Evolutionary conservation across 2,797 vertebrate genomes (phyloP).

Genomic region (Brachyrhaphis roseni): DNA sequence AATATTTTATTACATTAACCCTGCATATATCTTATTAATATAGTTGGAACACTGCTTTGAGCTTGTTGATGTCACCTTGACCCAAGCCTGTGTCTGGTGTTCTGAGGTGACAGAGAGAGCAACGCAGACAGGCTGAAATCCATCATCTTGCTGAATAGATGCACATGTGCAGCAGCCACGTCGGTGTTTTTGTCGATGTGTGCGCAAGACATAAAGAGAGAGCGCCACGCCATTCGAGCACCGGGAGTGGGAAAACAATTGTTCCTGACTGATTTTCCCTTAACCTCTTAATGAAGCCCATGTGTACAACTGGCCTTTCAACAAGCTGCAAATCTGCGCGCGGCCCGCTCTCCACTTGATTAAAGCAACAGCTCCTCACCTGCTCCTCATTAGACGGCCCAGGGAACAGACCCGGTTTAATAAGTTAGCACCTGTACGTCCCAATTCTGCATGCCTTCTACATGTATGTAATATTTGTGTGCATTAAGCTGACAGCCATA

Average conservation of each 20-base stretch:
- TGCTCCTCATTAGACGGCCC: slow-evolving; percentile 83
- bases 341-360: slow-evolving; percentile 81
- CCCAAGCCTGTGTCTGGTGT: slow-evolving; percentile 10
- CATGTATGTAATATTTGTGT: slow-evolving; percentile 79
- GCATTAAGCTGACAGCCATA: slow-evolving; percentile 78
- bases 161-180: slow-evolving; percentile 5
- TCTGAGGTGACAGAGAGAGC: slow-evolving; percentile 24
- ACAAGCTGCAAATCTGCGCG: slow-evolving; percentile 83
- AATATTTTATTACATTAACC: not conserved
- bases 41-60: slow-evolving; percentile 13
- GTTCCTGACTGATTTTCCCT: slow-evolving; percentile 85
- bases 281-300: slow-evolving; percentile 85
- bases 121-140: slow-evolving; percentile 45
- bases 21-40: not conserved
- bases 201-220: slow-evolving; percentile 42
- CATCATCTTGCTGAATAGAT: slow-evolving; percentile 36
- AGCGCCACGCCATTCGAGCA: slow-evolving; percentile 75
- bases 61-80: slow-evolving; percentile 24
- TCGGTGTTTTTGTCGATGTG: slow-evolving; percentile 19
- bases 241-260: slow-evolving; percentile 85
- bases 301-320: slow-evolving; percentile 83
- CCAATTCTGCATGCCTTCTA: slow-evolving; percentile 79
- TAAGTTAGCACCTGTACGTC: slow-evolving; percentile 87
- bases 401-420: slow-evolving; percentile 76
- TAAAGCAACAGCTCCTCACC: slow-evolving; percentile 83